Percentiles rank a stretch among this genome's conserved stretches.
Evolutionary conservation across 1,140 invertebrate species (phyloP).

Genomic region (Eriocheir sinensis): DNA sequence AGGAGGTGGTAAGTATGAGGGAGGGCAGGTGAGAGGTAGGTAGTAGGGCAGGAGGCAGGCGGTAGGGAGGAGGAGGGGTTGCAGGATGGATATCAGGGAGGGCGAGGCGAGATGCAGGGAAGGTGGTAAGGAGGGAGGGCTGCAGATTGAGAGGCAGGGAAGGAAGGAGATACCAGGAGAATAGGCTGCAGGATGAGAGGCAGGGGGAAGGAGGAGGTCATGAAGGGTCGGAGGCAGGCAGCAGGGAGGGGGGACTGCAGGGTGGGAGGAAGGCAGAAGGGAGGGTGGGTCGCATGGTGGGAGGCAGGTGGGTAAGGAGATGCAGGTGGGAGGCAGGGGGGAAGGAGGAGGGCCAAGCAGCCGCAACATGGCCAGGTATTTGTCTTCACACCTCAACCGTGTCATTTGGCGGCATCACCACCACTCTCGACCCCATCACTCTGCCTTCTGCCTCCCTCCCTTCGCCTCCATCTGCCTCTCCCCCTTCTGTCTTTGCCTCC

Average conservation of each 20-base stretch:
- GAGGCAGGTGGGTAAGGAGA: background rate
- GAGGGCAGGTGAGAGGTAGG: background rate
- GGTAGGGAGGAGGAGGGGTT: background rate
- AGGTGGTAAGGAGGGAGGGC: background rate
- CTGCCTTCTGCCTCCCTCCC: background rate
- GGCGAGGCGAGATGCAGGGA: background rate
- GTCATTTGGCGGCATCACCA: conserved; percentile 34
- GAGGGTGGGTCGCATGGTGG: too few relatives aligned
- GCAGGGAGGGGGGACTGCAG: background rate
- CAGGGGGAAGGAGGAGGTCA: background rate
- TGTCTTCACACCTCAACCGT: conserved; percentile 31
- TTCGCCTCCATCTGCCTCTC: background rate
- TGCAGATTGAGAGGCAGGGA: background rate
- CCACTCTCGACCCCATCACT: background rate
- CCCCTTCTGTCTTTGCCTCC: background rate
- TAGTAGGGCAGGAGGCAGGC: background rate
- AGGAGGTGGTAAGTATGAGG: background rate
- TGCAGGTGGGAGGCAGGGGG: background rate
- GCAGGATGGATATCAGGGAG: too few relatives aligned
- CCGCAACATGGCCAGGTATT: background rate
- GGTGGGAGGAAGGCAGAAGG: background rate
- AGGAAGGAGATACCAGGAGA: background rate
- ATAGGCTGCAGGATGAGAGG: background rate
- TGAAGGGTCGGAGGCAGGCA: background rate
- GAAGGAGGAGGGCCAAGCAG: background rate